A percentile compares a stretch with the other conserved stretches of the same genome.
Evolutionary conservation across 2,797 vertebrate genomes (phyloP).

Genomic region (Hemitrygon akajei): DNA sequence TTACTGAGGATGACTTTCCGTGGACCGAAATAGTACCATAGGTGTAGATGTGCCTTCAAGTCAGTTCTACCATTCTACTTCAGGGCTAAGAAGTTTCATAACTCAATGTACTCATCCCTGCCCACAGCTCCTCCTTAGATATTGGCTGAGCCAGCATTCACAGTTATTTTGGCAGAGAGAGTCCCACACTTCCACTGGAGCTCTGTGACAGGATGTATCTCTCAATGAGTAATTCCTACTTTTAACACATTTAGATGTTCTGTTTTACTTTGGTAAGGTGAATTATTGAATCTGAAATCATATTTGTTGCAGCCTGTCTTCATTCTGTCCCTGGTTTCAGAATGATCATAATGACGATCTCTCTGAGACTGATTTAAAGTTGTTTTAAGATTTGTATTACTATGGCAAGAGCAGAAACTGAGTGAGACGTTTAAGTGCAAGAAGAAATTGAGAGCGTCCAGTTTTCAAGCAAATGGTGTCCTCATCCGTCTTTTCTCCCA

Average conservation of each 20-base stretch:
- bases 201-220: not conserved
- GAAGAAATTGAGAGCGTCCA: not conserved
- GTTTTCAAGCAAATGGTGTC: not conserved
- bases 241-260: not conserved
- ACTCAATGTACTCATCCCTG: not conserved
- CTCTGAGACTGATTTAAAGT: not conserved
- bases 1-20: not conserved
- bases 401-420: not conserved
- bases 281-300: constrained; percentile 3
- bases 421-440: not conserved
- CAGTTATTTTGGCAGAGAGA: not conserved
- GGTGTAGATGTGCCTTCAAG: not conserved
- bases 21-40: not conserved
- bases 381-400: constrained; percentile 1
- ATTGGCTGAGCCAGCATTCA: not conserved
- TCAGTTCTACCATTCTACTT: not conserved
- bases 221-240: not conserved
- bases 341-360: not conserved
- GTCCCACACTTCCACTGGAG: not conserved
- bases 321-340: not conserved
- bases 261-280: not conserved
- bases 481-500: not conserved
- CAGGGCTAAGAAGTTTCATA: not conserved
- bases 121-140: too few species aligned
- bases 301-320: not conserved